Evolutionary conservation across 2,797 vertebrate species (phyloP), one percentile per base, ranked within the genome.

Genomic region (Girardinus metallicus): DNA sequence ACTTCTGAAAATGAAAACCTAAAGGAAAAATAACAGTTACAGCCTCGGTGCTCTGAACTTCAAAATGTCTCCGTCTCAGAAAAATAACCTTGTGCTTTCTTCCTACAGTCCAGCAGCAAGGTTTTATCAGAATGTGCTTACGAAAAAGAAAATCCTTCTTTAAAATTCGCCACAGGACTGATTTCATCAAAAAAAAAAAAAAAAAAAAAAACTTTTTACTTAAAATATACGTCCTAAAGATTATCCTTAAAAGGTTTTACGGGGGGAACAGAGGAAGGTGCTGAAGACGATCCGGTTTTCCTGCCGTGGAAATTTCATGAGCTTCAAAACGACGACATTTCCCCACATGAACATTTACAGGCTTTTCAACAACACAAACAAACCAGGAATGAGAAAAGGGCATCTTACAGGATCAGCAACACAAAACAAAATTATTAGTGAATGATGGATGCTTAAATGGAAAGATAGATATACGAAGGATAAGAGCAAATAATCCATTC

Each of bases 201-300:
- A 36, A 34, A 16, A 31, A 44, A 3, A 15, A 5, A 34, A 76
- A 80, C 1, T 43, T 80, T 87, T 91, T 83, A 88, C 86, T 88
- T 94, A 89, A 92, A 93, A 93, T 78, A 75, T 64, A 68, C 66
- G 53, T 83, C 60, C 75, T 82, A 88, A 43, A 90, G 83, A 71
- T 49, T 46, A 70, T 83, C 78, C 87, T 88, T 87, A 91, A 91
- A 68, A 91, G 84, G 39, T 68, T 73, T 82, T 80, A 55, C 15
- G 76, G 39, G 73, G 76, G 80, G 79, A 79, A 81, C 55, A 46
- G 73, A 70, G 31, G 26, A 57, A 41, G 29, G 26, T 34, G 49
- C n/a, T 72, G 75, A 43, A 76, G 53, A 68, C 47, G 29, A 39
- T 29, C 72, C 74, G 5, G 5, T 84, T 73, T 83, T 64, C 55